phyloP scores from a whole-genome alignment of 2,797 vertebrate species.

The Pagetopsis macropterus region DNA sequence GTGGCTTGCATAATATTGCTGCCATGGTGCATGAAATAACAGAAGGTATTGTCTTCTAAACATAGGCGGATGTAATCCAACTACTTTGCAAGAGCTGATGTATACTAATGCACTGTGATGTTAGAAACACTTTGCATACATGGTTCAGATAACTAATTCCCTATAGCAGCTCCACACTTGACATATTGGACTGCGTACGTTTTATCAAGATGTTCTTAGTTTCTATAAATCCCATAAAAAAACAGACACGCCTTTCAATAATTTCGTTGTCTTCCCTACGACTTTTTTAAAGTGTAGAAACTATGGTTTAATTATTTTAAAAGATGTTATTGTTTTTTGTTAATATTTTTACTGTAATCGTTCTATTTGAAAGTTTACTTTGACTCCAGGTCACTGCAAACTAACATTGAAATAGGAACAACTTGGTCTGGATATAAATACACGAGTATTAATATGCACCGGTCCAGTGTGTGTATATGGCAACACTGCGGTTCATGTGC shows the following conservation, averaged over 20 bases:
- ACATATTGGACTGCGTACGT: constrained; percentile 6
- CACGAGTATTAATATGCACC: not conserved
- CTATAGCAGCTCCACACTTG: not conserved
- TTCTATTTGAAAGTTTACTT: too few relatives aligned
- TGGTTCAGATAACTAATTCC: not conserved
- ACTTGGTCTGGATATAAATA: not conserved
- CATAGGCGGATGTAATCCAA: not conserved
- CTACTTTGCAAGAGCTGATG: not conserved
- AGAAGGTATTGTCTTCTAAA: not conserved
- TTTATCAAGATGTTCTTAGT: constrained; percentile 1
- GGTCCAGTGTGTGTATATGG: not conserved
- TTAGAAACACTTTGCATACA: not conserved
- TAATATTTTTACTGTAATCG: too few relatives aligned
- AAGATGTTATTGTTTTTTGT: too few relatives aligned
- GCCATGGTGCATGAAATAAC: not conserved
- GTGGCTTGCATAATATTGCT: constrained; percentile 44
- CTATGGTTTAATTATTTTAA: too few relatives aligned
- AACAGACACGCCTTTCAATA: too few relatives aligned
- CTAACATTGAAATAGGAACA: not conserved
- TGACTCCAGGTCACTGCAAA: too few relatives aligned
- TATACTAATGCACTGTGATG: not conserved
- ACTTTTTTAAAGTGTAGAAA: too few relatives aligned
- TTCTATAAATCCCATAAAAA: not conserved
- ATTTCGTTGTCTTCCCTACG: too few relatives aligned
- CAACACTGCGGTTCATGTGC: not conserved